Evolutionary conservation across 2,797 vertebrate species (phyloP).

Genomic region (Acestrorhynchus altus): DNA sequence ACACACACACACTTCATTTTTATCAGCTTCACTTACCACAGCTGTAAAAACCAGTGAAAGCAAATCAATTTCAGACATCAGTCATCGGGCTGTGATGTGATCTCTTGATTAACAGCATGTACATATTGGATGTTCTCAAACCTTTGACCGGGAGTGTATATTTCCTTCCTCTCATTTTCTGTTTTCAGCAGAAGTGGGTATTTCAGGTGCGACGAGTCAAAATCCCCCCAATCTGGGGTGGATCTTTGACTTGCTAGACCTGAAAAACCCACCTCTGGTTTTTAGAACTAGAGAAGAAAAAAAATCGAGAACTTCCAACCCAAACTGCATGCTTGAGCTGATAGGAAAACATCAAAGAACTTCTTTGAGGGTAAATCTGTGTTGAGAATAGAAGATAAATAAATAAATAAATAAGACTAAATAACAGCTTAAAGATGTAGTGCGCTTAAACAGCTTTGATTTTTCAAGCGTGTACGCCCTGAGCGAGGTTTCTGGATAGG

Average conservation of each 20-base stretch:
- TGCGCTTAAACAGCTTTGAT: not conserved
- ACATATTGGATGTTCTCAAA: too few relatives aligned
- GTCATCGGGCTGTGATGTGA: too few relatives aligned
- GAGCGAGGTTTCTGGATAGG: not conserved
- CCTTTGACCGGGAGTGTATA: not conserved
- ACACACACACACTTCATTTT: too few relatives aligned
- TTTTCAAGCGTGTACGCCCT: not conserved
- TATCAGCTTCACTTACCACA: too few relatives aligned
- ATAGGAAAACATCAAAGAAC: not conserved
- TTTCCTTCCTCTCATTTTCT: conserved; percentile 3
- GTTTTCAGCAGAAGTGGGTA: too few relatives aligned
- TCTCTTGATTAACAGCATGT: too few relatives aligned
- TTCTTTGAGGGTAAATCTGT: not conserved
- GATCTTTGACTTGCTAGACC: too few relatives aligned
- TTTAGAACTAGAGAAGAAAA: not conserved
- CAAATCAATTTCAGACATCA: too few relatives aligned
- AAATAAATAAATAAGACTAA: not conserved
- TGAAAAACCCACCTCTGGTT: too few relatives aligned
- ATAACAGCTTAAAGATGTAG: not conserved
- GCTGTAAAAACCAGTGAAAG: too few relatives aligned
- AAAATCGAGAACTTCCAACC: not conserved
- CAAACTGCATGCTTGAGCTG: not conserved
- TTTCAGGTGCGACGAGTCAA: too few relatives aligned
- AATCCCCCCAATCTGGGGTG: too few relatives aligned
- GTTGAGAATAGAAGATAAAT: not conserved